These are phyloP conservation scores for Phragmatobia fuliginosa DNA, from an alignment of 2,888 invertebrate genomes.

Conservation along the genomic window DNA sequence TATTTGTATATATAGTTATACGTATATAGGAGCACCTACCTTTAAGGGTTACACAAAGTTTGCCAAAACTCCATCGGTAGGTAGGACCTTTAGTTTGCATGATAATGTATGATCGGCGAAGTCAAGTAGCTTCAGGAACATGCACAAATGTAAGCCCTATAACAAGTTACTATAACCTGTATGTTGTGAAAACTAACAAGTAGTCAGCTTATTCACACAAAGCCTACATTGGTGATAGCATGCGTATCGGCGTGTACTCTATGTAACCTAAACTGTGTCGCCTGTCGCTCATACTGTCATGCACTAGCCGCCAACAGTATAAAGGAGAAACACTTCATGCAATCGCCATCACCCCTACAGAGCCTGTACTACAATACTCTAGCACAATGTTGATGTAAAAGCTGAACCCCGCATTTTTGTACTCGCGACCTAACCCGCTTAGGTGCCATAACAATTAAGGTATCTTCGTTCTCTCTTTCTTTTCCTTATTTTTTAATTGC, in stretches of 20 bases:
- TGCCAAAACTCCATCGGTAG: not conserved
- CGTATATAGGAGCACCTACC: not conserved
- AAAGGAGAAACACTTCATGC: conserved; percentile 58
- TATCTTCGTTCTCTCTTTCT: conserved; percentile 78
- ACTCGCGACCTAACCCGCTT: conserved; percentile 65
- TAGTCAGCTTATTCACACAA: conserved; percentile 80
- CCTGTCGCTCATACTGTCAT: conserved; percentile 57
- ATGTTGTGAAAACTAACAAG: conserved; percentile 77
- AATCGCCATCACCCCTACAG: conserved; percentile 65
- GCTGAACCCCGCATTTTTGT: conserved; percentile 68
- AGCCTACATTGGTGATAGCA: conserved; percentile 74
- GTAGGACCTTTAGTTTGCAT: conserved; percentile 20
- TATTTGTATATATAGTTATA: not conserved
- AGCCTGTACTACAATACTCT: conserved; percentile 71
- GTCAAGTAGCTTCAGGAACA: conserved; percentile 58
- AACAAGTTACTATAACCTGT: conserved; percentile 58
- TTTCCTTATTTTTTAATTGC: conserved; percentile 86
- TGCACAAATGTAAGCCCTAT: conserved; percentile 71
- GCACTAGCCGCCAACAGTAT: conserved; percentile 36
- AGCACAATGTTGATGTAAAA: conserved; percentile 74
- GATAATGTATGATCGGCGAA: conserved; percentile 36
- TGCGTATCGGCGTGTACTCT: conserved; percentile 57
- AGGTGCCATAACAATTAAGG: conserved; percentile 69
- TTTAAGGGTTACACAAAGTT: not conserved
- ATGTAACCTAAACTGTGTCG: conserved; percentile 60